Conservation (phyloP, 2,797 vertebrate species). For the Sebastes matsubarae region DNA sequence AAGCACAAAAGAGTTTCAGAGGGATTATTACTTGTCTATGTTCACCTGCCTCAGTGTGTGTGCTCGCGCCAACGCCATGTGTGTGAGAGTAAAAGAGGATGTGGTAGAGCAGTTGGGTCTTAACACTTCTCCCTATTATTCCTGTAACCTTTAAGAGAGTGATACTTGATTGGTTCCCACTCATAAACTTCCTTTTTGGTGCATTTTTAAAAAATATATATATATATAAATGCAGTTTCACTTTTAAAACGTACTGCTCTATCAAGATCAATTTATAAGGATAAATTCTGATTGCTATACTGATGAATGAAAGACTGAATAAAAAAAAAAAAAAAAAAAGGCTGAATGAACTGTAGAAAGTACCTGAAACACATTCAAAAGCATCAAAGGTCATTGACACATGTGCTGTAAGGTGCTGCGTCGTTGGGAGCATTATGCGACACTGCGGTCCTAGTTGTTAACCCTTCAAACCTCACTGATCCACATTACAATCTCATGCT, state of each 20-base stretch:
- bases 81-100: slow-evolving; percentile 61
- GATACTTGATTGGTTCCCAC: slow-evolving; percentile 32
- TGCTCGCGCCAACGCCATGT: not conserved
- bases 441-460: not conserved
- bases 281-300: not conserved
- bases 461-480: not conserved
- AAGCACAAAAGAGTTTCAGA: not conserved
- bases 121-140: slow-evolving; percentile 33
- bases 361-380: slow-evolving; percentile 4
- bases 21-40: not conserved
- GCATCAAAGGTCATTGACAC: not conserved
- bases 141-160: slow-evolving; percentile 33
- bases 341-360: not conserved
- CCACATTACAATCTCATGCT: not conserved
- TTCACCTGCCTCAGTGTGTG: not conserved
- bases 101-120: slow-evolving; percentile 28
- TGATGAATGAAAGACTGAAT: not conserved
- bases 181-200: slow-evolving; percentile 31
- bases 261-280: not conserved
- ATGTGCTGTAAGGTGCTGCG: not conserved
- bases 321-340: not conserved
- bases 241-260: not conserved
- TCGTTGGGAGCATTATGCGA: not conserved
- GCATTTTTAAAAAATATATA: not conserved
- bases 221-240: slow-evolving; percentile 12